Percentiles rank a stretch among this genome's conserved stretches.
phyloP scores from a whole-genome alignment of 2,888 invertebrate genomes.

The Thymelicus sylvestris region DNA sequence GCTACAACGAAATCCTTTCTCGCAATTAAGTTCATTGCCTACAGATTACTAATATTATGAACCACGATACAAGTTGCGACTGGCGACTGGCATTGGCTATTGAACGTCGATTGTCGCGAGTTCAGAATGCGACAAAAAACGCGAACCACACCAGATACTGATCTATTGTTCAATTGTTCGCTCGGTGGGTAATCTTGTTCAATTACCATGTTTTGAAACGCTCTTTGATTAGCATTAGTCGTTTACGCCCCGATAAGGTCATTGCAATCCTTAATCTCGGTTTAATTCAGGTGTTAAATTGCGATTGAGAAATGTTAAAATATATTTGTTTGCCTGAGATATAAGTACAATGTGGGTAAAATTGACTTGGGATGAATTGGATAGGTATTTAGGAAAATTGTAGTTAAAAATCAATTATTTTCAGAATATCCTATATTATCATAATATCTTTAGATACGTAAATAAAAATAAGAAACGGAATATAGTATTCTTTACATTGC shows the following conservation, averaged over 20 bases:
- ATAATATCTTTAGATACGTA: no score
- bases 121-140: constrained; percentile 54
- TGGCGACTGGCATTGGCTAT: constrained; percentile 58
- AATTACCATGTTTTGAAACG: constrained; percentile 31
- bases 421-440: no score
- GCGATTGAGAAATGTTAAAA: constrained; percentile 19
- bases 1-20: constrained; percentile 1
- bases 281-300: constrained; percentile 16
- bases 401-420: no score
- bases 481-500: no score
- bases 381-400: no score
- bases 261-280: background rate
- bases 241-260: constrained; percentile 11
- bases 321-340: background rate
- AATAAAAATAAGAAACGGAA: no score
- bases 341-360: no score
- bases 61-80: background rate
- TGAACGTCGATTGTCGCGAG: constrained; percentile 56
- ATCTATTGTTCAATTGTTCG: constrained; percentile 61
- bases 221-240: constrained; percentile 14
- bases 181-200: constrained; percentile 30
- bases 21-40: constrained; percentile 36
- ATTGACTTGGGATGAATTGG: no score
- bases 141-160: constrained; percentile 54
- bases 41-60: constrained; percentile 4